A percentile compares a stretch with the other conserved stretches of the same genome.
These are phyloP conservation scores for Gryon sp. DNA, from an alignment of 1,140 invertebrate species.

Conservation along the genomic window DNA sequence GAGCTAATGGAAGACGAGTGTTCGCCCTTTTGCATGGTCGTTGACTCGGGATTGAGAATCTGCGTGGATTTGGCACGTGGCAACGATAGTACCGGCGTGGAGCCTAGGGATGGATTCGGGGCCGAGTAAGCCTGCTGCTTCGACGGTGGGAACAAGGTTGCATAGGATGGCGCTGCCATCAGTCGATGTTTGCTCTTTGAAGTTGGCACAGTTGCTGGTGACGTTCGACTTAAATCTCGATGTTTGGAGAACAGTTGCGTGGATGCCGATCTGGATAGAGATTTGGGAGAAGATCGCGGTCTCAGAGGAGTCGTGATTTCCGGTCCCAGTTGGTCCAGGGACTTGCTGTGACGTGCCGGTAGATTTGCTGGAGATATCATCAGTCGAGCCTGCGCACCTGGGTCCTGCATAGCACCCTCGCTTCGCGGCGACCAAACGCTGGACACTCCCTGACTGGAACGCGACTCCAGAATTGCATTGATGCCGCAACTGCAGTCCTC, in stretches of 20 bases:
- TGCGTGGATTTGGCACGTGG: constrained; percentile 77
- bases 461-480: constrained; percentile 78
- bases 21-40: constrained; percentile 48
- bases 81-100: constrained; percentile 71
- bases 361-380: constrained; percentile 76
- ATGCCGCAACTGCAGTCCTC: constrained; percentile 82
- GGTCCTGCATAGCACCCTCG: constrained; percentile 73
- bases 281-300: constrained; percentile 69
- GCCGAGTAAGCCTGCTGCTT: constrained; percentile 73
- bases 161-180: constrained; percentile 71
- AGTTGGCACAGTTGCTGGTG: constrained; percentile 73
- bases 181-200: constrained; percentile 72
- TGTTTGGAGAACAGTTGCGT: constrained; percentile 74
- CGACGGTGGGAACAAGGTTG: constrained; percentile 68
- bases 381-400: constrained; percentile 65
- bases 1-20: constrained; percentile 75
- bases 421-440: constrained; percentile 76
- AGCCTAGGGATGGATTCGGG: constrained; percentile 72
- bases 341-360: constrained; percentile 88
- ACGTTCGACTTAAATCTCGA: constrained; percentile 61
- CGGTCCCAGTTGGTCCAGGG: constrained; percentile 85
- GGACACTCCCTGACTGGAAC: too few relatives aligned
- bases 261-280: constrained; percentile 74
- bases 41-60: constrained; percentile 68
- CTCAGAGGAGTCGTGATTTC: constrained; percentile 67